Base-by-base conservation (phyloP, 1,140 invertebrate genomes). In the Zaprionus ornatus region DNA sequence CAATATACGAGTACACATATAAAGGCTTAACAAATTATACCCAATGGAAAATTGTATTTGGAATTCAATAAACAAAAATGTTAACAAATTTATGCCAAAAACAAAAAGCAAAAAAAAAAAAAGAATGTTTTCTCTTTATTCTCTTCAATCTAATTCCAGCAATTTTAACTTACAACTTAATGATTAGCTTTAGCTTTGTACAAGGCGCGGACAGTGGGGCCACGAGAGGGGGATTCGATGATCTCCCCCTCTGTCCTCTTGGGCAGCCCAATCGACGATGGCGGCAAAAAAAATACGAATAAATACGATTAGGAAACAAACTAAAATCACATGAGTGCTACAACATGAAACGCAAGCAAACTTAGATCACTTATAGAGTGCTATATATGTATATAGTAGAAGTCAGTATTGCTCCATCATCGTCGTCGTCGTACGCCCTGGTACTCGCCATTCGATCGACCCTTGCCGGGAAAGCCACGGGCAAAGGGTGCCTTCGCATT, bases 401-500 rank as follows among this genome's bases (percentile, higher is more conserved):
- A 54, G 57, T 50, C 27, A 15, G 40, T 17, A 17, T 48, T 54
- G 7, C 25, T 55, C 23, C 42, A 50, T 74, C 75, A 86, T 75
- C 91, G 85, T 35, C 91, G 57, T 23, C 91, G 85, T 29, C 91
- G 55, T 19, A 92, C 91, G 60, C 91, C 91, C 32, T 91, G 82
- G 79, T 92, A 92, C 37, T 91, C 88, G 3, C 91, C 88, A 61
- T 86, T 85, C 19, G 83, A 76, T 0, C 91, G 84, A 50, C 91
- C 93, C 93, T 95, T 95, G 80, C 93, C 95, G 45, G 96, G 96
- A 90, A 95, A 96, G n/a, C 96, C 96, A 93, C 96, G 94, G 27
- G 96, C 96, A 93, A 96, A 97, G 7, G 97, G 97, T 81, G 95
- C 95, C 86, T 95, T 95, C n/a, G 95, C 95, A 93, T 97, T 97